Base-by-base conservation (phyloP, 2,888 invertebrate genomes). In the Coelinius sp. region DNA sequence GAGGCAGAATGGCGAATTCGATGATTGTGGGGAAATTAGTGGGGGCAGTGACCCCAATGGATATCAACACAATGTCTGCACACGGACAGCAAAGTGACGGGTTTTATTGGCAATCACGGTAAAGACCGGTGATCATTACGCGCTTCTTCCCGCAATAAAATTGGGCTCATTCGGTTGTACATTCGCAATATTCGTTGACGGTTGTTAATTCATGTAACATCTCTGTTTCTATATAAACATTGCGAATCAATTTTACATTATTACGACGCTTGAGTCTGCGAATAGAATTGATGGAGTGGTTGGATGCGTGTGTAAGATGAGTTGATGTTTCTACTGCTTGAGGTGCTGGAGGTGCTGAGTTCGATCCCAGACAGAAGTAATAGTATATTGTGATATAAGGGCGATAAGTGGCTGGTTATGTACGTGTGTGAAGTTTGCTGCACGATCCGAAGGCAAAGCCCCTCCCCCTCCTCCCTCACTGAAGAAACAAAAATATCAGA, bases 61-160 rank as follows among this genome's bases (percentile, higher is more conserved):
- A 10, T 14, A 38, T 22, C 38, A 38, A 41, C 63, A 38, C 25
- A 24, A 59, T 24, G 10, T 22, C n/a, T 63, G n/a, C 25, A 46
- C 49, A 24, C 56, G 64, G 63, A 72, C 62, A 24, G 44, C 68
- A 25, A 68, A 68, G 72, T 70, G 70, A 65, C 64, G 53, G 44
- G 64, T n/a, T 41, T 63, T 63, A 63, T 63, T 63, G 44, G 56
- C 65, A 70, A 70, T 65, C 65, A 65, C 53, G 10, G 31, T 70
- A 70, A 63, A 70, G 49, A 53, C 63, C 70, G 44, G 65, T 70
- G 53, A 65, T 70, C 65, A 65, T 65, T 25, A 46, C 27, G 17
- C 59, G 46, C 56, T 68, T 27, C 38, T 68, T 68, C 63, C 14
- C 41, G 63, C 63, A 63, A 44, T 41, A 63, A 63, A 59, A 14